Base-by-base conservation (phyloP, 2,113 vertebrate species). In the Butorides virescens region DNA sequence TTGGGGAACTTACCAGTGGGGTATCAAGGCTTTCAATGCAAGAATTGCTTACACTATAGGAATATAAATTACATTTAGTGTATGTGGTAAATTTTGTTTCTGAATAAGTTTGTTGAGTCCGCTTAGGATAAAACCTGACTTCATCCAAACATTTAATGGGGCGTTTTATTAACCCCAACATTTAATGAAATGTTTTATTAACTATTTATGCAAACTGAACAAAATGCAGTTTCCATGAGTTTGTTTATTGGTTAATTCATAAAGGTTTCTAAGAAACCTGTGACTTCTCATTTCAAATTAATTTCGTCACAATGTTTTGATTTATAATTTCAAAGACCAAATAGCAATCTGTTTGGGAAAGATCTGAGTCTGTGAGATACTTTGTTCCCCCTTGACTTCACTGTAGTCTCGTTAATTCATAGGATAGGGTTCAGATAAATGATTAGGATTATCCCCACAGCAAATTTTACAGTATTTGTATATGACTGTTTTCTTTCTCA, bases 131-230 rank as follows among this genome's bases (percentile, higher is more conserved):
- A 88, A 93, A 94, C 27, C 15, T 55, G 47, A 44, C 34, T 93
- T 95, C 34, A 56, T 19, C 46, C 63, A 72, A 75, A n/a, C 32
- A 59, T 76, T 89, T 93, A 90, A 73, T 71, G 63, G 63, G 44
- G 11, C 30, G 29, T 95, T 94, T 85, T 86, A 82, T 90, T 74
- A 86, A 83, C 44, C 46, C 56, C 47, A 82, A 21, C 47, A 50
- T 70, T 94, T 95, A 95, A 86, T 81, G 39, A 61, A 65, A 53
- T 73, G 50, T 94, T 93, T 75, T 83, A 74, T 90, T 85, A 82
- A 61, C 34, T 63, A n/a, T 80, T 85, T 87, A 63, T 74, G 29
- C 44, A 62, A 76, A 95, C 11, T 67, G 39, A 96, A 81, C 42
- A 76, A 88, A 95, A 77, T 74, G 30, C 5, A 9, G 53, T 75